Conservation (phyloP, 2,797 vertebrate genomes). For the Phoebastria nigripes region DNA sequence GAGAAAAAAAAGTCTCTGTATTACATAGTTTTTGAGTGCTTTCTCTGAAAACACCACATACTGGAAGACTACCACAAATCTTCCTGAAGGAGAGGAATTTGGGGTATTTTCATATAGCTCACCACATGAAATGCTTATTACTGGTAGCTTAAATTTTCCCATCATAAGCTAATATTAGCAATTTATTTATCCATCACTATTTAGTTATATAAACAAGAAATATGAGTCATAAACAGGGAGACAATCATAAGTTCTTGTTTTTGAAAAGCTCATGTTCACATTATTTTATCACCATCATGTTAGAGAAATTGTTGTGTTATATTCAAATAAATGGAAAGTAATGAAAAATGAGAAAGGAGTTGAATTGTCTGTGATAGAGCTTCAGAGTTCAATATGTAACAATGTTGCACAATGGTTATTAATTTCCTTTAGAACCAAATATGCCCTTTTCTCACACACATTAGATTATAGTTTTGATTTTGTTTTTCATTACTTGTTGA, state of each 20-base stretch:
- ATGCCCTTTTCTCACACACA: neutral
- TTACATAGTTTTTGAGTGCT: neutral
- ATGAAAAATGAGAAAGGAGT: slow-evolving; percentile 10
- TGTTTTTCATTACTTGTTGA: neutral
- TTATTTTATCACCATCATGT: neutral
- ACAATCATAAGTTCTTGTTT: neutral
- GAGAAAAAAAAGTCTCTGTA: neutral
- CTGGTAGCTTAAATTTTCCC: neutral
- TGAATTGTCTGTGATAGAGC: neutral
- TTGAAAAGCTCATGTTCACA: neutral
- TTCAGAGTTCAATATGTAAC: neutral
- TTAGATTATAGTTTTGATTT: neutral
- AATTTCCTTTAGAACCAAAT: slow-evolving; percentile 32
- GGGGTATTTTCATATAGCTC: neutral
- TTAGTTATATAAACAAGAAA: neutral
- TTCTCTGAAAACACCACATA: neutral
- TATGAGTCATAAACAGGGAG: neutral
- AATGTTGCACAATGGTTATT: neutral
- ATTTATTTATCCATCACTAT: neutral
- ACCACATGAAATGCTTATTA: neutral
- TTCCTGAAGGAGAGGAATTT: neutral
- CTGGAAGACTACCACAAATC: neutral
- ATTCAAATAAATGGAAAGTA: slow-evolving; percentile 38
- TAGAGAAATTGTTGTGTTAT: neutral
- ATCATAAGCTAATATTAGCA: neutral